phyloP scores from a whole-genome alignment of 2,113 vertebrate genomes.

The Pseudolaguvia tuberculata region DNA sequence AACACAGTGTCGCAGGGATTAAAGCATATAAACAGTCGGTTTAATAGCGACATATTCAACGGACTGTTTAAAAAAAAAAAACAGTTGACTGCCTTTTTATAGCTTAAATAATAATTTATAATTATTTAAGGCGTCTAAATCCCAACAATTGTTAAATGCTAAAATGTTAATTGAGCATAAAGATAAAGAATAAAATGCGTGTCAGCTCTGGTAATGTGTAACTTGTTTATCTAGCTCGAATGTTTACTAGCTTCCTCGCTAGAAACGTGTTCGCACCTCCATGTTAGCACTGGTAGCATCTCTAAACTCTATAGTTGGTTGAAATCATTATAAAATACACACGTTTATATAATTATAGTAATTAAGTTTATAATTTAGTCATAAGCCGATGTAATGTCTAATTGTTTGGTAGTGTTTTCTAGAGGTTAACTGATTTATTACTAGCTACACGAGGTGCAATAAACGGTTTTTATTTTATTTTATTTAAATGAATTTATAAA shows the following conservation, averaged over 20 bases:
- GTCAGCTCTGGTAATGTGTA: neutral
- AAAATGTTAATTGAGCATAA: neutral
- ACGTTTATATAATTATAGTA: neutral
- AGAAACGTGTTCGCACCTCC: neutral
- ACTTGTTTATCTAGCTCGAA: neutral
- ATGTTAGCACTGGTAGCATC: neutral
- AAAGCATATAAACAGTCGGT: too few relatives aligned
- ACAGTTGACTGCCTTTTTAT: slow-evolving; percentile 4
- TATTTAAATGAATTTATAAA: neutral
- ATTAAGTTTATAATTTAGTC: neutral
- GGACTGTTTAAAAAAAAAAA: neutral
- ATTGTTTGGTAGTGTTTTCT: neutral
- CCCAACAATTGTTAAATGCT: neutral
- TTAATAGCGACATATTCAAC: neutral
- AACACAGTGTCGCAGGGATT: neutral
- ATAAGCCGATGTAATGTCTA: too few relatives aligned
- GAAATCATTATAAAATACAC: neutral
- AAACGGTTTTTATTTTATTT: neutral
- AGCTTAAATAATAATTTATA: neutral
- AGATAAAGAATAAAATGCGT: too few relatives aligned
- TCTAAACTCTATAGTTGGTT: neutral
- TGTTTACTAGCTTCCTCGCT: neutral
- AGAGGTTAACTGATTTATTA: too few relatives aligned
- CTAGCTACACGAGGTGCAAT: neutral
- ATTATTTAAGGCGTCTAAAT: neutral